phyloP scores from a whole-genome alignment of 1,140 invertebrate genomes.

The Conus ventricosus region DNA sequence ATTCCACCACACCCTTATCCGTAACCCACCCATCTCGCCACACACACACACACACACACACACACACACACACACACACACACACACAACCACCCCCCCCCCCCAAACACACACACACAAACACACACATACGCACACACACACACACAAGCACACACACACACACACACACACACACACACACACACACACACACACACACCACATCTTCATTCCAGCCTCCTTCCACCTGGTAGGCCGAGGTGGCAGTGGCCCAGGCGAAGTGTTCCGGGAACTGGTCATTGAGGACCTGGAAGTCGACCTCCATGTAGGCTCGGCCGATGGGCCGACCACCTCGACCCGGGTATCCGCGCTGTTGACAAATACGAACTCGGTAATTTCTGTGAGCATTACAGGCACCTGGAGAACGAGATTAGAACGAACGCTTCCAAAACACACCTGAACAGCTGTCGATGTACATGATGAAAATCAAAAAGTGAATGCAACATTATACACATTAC shows the following conservation, averaged over 20 bases:
- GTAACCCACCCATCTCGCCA: background rate
- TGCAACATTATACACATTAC: too few relatives aligned
- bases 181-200: constrained; percentile 6
- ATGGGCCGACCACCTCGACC: constrained; percentile 33
- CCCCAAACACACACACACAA: background rate
- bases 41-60: background rate
- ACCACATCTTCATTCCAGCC: constrained; percentile 62
- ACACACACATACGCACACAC: background rate
- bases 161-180: constrained; percentile 15
- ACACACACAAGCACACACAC: background rate
- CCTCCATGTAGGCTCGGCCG: constrained; percentile 33
- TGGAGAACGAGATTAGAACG: too few relatives aligned
- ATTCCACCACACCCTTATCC: too few relatives aligned
- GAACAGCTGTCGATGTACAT: too few relatives aligned
- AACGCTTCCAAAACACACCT: too few relatives aligned
- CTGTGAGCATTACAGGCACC: too few relatives aligned
- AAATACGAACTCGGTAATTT: background rate
- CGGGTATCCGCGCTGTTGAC: constrained; percentile 1
- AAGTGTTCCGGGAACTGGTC: constrained; percentile 67
- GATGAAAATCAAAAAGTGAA: too few relatives aligned
- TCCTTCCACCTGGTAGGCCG: constrained; percentile 73
- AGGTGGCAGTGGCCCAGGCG: constrained; percentile 67
- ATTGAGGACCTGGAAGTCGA: constrained; percentile 46
- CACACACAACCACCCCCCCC: background rate
- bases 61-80: constrained; percentile 12